phyloP scores from a whole-genome alignment of 1,140 invertebrate genomes.

The Caenorhabditis inopinata region DNA sequence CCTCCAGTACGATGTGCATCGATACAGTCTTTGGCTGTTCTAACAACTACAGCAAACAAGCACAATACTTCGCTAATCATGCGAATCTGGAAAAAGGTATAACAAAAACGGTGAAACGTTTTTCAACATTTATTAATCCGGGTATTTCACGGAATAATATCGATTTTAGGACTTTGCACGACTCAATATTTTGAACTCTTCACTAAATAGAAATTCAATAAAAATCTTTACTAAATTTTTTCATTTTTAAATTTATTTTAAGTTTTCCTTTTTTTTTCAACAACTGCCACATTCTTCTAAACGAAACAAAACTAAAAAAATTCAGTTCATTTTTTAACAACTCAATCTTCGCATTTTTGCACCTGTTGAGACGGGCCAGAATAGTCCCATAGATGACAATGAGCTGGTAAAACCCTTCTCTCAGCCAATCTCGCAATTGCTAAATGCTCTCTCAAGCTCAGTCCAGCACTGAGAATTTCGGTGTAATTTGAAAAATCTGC shows the following conservation, averaged over 20 bases:
- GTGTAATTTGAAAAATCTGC: not conserved
- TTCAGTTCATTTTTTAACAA: not conserved
- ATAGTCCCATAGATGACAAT: slow-evolving; percentile 50
- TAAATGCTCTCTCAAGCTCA: slow-evolving; percentile 1
- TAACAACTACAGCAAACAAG: slow-evolving; percentile 36
- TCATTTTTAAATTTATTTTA: too few species aligned
- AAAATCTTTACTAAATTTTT: too few species aligned
- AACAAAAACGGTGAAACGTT: too few species aligned
- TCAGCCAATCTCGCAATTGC: slow-evolving; percentile 22
- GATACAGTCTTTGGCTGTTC: slow-evolving; percentile 37
- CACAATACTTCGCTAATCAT: slow-evolving; percentile 45
- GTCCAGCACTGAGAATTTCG: not conserved
- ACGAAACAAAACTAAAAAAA: too few species aligned
- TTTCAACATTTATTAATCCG: too few species aligned
- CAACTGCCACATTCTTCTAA: too few species aligned
- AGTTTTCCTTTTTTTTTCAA: too few species aligned
- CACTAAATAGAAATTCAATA: too few species aligned
- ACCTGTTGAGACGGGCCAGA: slow-evolving; percentile 34
- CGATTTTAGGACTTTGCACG: too few species aligned
- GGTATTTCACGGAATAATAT: too few species aligned
- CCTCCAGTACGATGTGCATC: slow-evolving; percentile 48
- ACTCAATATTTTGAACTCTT: too few species aligned
- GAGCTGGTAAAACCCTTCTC: slow-evolving; percentile 3
- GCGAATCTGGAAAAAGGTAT: slow-evolving; percentile 26
- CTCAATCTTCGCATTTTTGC: not conserved